Conservation (phyloP, 2,888 invertebrate genomes). For the Ichneumon xanthorius region DNA sequence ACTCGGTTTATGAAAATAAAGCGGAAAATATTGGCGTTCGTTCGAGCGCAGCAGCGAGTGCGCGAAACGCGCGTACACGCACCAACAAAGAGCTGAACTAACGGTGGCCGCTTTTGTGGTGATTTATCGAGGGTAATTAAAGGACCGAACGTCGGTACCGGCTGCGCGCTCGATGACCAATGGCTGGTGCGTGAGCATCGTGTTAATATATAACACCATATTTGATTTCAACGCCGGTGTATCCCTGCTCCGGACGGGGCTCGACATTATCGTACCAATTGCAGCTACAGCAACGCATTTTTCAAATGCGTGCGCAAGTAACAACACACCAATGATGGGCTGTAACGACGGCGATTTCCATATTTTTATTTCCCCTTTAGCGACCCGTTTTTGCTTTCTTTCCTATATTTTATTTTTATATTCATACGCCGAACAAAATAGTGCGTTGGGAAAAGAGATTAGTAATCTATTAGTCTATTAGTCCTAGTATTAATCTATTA, state of each 20-base stretch:
- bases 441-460: no score
- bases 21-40: constrained; percentile 53
- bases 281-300: constrained; percentile 27
- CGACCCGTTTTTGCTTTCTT: no score
- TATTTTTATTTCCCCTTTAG: no score
- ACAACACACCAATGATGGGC: constrained; percentile 9
- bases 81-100: constrained; percentile 61
- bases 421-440: no score
- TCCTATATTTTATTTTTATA: no score
- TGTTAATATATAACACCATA: constrained; percentile 76
- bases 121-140: constrained; percentile 82
- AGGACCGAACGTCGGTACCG: constrained; percentile 79
- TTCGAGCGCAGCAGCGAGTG: constrained; percentile 23
- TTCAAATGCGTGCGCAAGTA: constrained; percentile 21
- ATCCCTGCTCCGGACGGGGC: constrained; percentile 24
- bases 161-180: constrained; percentile 81
- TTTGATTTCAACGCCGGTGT: constrained; percentile 65
- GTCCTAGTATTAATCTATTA: no score
- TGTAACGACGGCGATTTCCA: no score
- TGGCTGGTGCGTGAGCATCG: constrained; percentile 78
- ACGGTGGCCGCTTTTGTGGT: constrained; percentile 63
- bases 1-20: constrained; percentile 62
- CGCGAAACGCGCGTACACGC: constrained; percentile 25
- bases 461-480: no score
- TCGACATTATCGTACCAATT: constrained; percentile 57